A percentile compares a stretch with the other conserved stretches of the same genome.
Evolutionary conservation across 2,888 invertebrate species (phyloP).

Genomic region (Lasioglossum zephyrum): DNA sequence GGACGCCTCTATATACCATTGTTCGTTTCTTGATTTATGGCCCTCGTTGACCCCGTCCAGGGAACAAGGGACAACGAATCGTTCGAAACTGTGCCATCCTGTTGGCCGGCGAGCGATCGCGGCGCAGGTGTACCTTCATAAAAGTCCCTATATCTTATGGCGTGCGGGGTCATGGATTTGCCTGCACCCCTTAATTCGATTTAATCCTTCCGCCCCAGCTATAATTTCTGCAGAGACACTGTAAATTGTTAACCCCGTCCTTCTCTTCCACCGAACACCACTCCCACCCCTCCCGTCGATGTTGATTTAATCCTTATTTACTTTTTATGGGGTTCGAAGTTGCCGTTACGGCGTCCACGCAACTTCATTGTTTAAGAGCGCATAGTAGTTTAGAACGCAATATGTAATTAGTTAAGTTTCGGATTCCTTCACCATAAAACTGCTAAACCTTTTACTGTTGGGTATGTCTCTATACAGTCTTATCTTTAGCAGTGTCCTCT

Average conservation of each 20-base stretch:
- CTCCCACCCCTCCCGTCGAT: neutral
- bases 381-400: neutral
- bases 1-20: conserved; percentile 64
- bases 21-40: conserved; percentile 71
- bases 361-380: neutral
- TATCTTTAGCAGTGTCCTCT: neutral
- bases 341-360: neutral
- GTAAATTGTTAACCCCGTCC: neutral
- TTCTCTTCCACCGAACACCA: neutral
- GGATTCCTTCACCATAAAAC: neutral
- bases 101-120: neutral
- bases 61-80: conserved; percentile 55
- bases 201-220: neutral
- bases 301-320: neutral
- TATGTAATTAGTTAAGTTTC: neutral
- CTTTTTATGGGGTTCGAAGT: neutral
- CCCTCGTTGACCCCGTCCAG: conserved; percentile 55
- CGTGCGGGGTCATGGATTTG: neutral
- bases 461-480: neutral
- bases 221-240: neutral
- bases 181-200: conserved; percentile 24
- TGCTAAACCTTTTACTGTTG: too few species aligned
- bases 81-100: conserved; percentile 45
- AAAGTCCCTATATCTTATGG: conserved; percentile 33
- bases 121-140: conserved; percentile 20